Evolutionary conservation across 2,797 vertebrate genomes (phyloP), one percentile per base, ranked within the genome.

Genomic region (Smutsia temminckii): DNA sequence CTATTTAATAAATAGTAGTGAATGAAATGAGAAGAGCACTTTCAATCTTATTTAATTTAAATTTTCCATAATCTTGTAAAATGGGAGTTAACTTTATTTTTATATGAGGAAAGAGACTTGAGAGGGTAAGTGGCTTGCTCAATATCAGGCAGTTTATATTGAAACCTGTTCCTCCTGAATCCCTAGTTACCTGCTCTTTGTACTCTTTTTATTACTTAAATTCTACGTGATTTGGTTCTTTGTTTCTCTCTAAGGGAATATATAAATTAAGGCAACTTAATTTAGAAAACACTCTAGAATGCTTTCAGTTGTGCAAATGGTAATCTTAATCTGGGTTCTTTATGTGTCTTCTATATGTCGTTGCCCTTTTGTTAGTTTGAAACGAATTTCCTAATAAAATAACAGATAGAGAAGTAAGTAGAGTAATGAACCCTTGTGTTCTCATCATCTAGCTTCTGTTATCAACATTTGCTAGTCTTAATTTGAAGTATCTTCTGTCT

Each of bases 11-110:
- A 89, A 3, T 91, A 63, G 80, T 95, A 77, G 42, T 93, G 61
- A 95, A 88, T 81, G 17, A 94, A 91, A 91, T 95, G 74, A 68
- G n/a, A 87, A 93, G 66, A 85, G 29, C 17, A 66, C 61, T 95
- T 92, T 83, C 12, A 83, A 8, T 95, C 68, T 78, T 90, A 85
- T 32, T 91, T 95, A 85, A 88, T 77, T 85, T 92, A 90, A 95
- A 75, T 27, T 89, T 95, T 91, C 46, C 29, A 42, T 95, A 85
- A 81, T 72, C 27, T 42, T 78, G 17, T 72, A 29, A 74, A 14
- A 2, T 59, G 23, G 23, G 68, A 91, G 32, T 91, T 93, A 83
- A 57, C 13, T n/a, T 53, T 64, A 18, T 92, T 95, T 96, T 95
- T 66, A 66, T 32, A 18, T 25, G 25, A 77, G 68, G 29, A 88